phyloP scores from a whole-genome alignment of 2,888 invertebrate species.

The Glyphotaelius pellucidus region DNA sequence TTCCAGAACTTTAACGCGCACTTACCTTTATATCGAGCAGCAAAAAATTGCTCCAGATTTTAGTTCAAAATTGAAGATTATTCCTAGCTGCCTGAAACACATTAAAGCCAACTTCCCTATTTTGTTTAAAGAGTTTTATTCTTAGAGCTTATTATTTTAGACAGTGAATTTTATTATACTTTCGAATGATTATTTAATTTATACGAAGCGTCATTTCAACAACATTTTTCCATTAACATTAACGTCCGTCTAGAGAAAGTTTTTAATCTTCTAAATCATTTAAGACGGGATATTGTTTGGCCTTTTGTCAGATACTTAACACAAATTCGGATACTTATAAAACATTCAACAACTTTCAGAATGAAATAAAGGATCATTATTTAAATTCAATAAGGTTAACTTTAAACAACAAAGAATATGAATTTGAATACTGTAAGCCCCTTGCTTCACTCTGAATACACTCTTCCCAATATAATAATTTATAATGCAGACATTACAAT shows the following conservation, averaged over 20 bases:
- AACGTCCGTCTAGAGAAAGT: conserved; percentile 34
- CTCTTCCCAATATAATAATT: neutral
- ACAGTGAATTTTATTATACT: conserved; percentile 46
- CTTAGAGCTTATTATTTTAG: conserved; percentile 27
- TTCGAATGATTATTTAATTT: conserved; percentile 49
- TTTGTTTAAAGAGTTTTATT: conserved; percentile 26
- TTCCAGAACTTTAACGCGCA: neutral
- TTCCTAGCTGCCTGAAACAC: conserved; percentile 15
- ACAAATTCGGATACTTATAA: conserved; percentile 37
- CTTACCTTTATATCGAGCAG: conserved; percentile 2
- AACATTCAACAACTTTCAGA: conserved; percentile 33
- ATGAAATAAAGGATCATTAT: conserved; percentile 23
- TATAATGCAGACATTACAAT: neutral
- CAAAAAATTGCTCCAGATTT: neutral
- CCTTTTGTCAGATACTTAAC: conserved; percentile 42
- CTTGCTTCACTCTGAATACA: neutral
- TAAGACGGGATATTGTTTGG: conserved; percentile 47
- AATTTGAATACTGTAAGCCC: conserved; percentile 15
- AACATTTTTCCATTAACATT: conserved; percentile 56
- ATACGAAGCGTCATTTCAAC: conserved; percentile 44
- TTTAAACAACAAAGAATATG: conserved; percentile 32
- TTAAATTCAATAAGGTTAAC: conserved; percentile 30
- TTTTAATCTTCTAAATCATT: conserved; percentile 51
- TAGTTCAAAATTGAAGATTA: conserved; percentile 3
- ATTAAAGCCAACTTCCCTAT: conserved; percentile 27